These are phyloP conservation scores for Nasonovia ribisnigri DNA, from an alignment of 2,888 invertebrate genomes.

Conservation along the genomic window DNA sequence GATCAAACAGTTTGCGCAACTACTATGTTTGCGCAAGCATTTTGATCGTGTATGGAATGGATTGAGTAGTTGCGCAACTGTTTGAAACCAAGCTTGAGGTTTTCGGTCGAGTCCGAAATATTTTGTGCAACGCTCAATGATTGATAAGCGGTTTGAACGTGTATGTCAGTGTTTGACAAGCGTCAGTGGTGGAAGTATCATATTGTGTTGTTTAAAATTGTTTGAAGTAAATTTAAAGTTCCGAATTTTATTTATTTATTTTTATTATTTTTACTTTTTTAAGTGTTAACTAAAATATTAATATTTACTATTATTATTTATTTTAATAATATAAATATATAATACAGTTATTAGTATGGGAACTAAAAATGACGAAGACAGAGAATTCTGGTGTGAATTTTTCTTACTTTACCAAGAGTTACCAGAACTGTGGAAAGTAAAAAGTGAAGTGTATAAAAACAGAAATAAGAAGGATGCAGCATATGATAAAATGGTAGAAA, in stretches of 20 bases:
- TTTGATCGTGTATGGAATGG: slow-evolving; percentile 17
- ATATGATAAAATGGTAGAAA: too few species aligned
- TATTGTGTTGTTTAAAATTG: slow-evolving; percentile 33
- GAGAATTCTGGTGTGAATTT: too few species aligned
- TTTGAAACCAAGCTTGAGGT: slow-evolving; percentile 31
- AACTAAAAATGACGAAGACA: too few species aligned
- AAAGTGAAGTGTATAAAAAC: too few species aligned
- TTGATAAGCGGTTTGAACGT: slow-evolving; percentile 35
- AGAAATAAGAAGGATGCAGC: too few species aligned
- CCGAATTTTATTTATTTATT: neutral
- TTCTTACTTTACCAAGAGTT: too few species aligned
- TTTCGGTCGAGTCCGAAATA: slow-evolving; percentile 44
- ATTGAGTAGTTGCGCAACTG: slow-evolving; percentile 18
- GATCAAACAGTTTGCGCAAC: too few species aligned
- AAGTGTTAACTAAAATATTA: slow-evolving; percentile 25
- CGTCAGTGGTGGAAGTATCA: slow-evolving; percentile 36
- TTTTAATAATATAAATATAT: too few species aligned
- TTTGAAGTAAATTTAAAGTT: neutral
- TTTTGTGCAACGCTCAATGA: slow-evolving; percentile 34
- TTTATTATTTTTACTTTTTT: slow-evolving; percentile 13
- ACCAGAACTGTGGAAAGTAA: too few species aligned
- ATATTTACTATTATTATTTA: too few species aligned
- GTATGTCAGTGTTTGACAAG: slow-evolving; percentile 33
- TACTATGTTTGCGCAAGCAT: neutral
- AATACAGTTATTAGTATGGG: too few species aligned